Conservation (phyloP, 2,113 vertebrate species). For the Pachyramphus minor region DNA sequence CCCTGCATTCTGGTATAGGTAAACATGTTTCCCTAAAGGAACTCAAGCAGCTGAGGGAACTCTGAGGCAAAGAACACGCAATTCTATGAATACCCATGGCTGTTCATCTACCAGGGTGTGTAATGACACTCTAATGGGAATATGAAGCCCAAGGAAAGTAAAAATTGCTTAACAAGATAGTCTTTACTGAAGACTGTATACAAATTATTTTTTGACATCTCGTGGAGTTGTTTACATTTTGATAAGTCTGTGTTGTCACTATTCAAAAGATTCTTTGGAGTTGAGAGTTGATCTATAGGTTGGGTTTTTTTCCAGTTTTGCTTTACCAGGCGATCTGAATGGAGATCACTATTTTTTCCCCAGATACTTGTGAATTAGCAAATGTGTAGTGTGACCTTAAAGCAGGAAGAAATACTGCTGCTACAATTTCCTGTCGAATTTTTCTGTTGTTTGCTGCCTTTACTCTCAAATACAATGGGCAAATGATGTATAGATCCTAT, state of each 20-base stretch:
- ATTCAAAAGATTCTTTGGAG: background rate
- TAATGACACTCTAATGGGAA: background rate
- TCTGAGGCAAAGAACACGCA: background rate
- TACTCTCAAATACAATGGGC: background rate
- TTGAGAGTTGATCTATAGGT: background rate
- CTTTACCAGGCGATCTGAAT: background rate
- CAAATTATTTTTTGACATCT: background rate
- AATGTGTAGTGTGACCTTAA: background rate
- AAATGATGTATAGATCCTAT: background rate
- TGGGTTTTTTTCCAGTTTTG: background rate
- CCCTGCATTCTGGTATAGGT: background rate
- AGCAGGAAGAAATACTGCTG: background rate
- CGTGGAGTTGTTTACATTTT: background rate
- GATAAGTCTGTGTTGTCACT: background rate
- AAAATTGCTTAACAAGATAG: background rate
- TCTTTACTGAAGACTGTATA: conserved; percentile 7
- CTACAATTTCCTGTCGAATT: background rate
- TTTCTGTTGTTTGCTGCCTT: background rate
- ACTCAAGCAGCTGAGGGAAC: background rate
- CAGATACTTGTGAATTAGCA: background rate
- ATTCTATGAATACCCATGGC: background rate
- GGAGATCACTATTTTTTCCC: background rate
- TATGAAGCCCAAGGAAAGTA: background rate
- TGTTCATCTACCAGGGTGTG: background rate
- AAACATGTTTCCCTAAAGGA: background rate